Evolutionary conservation across 2,797 vertebrate genomes (phyloP).

Genomic region (Glossophaga mutica): DNA sequence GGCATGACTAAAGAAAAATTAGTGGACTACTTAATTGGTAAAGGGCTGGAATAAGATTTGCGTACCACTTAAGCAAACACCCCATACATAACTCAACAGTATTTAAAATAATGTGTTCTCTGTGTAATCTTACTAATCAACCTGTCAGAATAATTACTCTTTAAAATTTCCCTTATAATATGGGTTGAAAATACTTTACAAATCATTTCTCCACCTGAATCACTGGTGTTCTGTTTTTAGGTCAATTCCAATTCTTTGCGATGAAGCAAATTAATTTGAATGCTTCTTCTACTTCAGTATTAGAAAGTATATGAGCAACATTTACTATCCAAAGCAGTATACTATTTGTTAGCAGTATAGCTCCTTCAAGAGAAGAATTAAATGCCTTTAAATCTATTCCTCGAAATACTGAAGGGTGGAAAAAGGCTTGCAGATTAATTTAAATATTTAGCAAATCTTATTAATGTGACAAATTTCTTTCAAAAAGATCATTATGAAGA

Average conservation of each 20-base stretch:
- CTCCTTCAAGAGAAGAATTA: conserved; percentile 32
- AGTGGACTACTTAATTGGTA: background rate
- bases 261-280: background rate
- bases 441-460: background rate
- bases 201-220: conserved; percentile 23
- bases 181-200: conserved; percentile 16
- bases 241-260: conserved; percentile 11
- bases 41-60: background rate
- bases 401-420: background rate
- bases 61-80: background rate
- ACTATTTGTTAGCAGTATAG: background rate
- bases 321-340: background rate
- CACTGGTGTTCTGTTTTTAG: background rate
- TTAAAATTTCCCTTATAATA: conserved; percentile 18
- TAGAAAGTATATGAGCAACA: background rate
- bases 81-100: background rate
- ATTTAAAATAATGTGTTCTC: background rate
- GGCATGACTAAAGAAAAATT: background rate
- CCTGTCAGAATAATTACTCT: background rate
- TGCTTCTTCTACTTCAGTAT: background rate
- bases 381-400: background rate
- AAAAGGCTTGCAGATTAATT: background rate
- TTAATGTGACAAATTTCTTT: conserved; percentile 25
- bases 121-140: background rate
- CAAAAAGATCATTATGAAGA: conserved; percentile 25